Conservation (phyloP, 2,888 invertebrate genomes). For the Timema podura region DNA sequence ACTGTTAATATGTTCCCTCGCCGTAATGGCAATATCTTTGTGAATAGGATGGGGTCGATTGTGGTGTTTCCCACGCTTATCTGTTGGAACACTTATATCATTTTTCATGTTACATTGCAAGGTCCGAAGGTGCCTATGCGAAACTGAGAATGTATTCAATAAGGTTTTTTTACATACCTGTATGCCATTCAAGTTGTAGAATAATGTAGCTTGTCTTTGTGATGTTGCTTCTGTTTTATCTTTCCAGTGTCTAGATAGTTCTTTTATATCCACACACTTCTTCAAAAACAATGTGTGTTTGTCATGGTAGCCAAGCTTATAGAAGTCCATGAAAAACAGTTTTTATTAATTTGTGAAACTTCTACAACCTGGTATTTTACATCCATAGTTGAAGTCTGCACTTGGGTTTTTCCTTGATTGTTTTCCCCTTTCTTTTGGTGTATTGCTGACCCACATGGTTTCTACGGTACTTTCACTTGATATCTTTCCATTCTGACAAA, state of each 20-base stretch:
- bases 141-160: slow-evolving; percentile 7
- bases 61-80: slow-evolving; percentile 2
- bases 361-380: not conserved
- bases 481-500: not conserved
- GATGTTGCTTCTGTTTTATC: not conserved
- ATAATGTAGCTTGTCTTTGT: too few species aligned
- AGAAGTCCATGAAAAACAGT: not conserved
- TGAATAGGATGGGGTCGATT: not conserved
- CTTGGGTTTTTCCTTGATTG: not conserved
- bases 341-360: not conserved
- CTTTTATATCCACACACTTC: not conserved
- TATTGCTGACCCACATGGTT: not conserved
- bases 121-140: not conserved
- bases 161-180: not conserved
- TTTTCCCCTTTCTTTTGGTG: not conserved
- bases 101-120: not conserved
- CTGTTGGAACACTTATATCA: not conserved
- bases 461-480: not conserved
- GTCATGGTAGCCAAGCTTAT: not conserved
- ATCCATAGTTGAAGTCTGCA: not conserved
- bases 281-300: not conserved
- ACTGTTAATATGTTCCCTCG: slow-evolving; percentile 3
- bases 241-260: not conserved
- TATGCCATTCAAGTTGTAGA: not conserved
- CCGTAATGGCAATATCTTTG: not conserved